These are phyloP conservation scores for Polia nebulosa DNA, from an alignment of 2,888 invertebrate genomes.

Conservation along the genomic window DNA sequence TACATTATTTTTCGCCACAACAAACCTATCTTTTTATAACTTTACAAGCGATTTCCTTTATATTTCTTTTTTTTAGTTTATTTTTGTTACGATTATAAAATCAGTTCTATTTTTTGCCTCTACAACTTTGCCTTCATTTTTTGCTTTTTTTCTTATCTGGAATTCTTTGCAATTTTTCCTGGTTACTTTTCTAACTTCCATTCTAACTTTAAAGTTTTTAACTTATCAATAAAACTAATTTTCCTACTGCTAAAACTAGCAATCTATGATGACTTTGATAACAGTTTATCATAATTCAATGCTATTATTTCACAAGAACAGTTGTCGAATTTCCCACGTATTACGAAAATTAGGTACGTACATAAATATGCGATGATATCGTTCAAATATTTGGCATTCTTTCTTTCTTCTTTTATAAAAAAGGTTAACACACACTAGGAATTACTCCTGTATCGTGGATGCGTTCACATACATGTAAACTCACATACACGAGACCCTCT, in stretches of 20 bases:
- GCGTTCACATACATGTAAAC: too few relatives aligned
- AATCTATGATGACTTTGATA: not conserved
- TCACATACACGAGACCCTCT: too few relatives aligned
- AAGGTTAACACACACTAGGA: too few relatives aligned
- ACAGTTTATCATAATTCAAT: not conserved
- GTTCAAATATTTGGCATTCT: constrained; percentile 50
- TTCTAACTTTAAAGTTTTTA: not conserved
- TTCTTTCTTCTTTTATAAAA: constrained; percentile 46
- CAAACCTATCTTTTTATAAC: not conserved
- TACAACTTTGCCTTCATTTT: not conserved
- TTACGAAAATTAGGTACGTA: constrained; percentile 10
- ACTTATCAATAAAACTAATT: not conserved
- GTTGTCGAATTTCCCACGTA: not conserved
- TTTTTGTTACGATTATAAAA: constrained; percentile 1
- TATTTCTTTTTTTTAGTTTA: not conserved
- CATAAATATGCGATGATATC: constrained; percentile 2
- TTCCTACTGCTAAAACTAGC: not conserved
- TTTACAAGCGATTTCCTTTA: not conserved
- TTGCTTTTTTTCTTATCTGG: not conserved
- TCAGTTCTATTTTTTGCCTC: not conserved
- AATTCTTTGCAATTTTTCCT: not conserved
- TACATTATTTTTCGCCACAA: not conserved
- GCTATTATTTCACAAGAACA: not conserved
- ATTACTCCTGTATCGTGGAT: too few relatives aligned
- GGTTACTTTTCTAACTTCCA: not conserved